Evolutionary conservation across 1,140 invertebrate genomes (phyloP), one percentile per base, ranked within the genome.

Genomic region (Prorops nasuta): DNA sequence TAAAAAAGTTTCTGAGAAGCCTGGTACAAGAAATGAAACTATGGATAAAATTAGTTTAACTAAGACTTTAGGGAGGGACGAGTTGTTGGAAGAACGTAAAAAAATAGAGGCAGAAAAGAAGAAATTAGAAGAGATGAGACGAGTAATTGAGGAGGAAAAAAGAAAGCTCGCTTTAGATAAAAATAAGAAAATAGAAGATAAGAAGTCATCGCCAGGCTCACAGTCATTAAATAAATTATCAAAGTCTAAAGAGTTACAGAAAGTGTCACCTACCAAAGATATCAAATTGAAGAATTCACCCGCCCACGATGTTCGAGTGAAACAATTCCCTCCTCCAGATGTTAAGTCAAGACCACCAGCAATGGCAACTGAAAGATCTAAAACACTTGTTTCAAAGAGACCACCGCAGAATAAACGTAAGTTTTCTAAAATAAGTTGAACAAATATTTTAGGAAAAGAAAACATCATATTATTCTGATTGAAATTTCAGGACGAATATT

Each of bases 401-500:
- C 72, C 69, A 55, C 51, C 64, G 22, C 28, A 47, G 1, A 62
- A 69, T 28, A 80, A 74, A 70, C 64, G 74, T 76, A 71, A 71
- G 54, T 52, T 52, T 21, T 17, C 10, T 24, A 40, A 55, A 24
- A 46, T 43, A n/a, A n/a, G n/a, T n/a, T n/a, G n/a, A n/a, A n/a
- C n/a, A n/a, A n/a, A n/a, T n/a, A n/a, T n/a, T n/a, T n/a, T n/a
- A n/a, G n/a, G n/a, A n/a, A n/a, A 47, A 19, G 36, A 32, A 40
- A 14, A 6, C 16, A 55, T 14, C 24, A 48, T 32, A 17, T 16
- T 18, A 31, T 37, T 58, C 52, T 71, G n/a, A n/a, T n/a, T n/a
- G 3, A 64, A 56, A 47, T 44, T 67, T 12, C 24, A 86, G 84
- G 82, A 54, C 79, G 82, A 16, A 83, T 86, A 54, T 72, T 85